Percentiles rank a stretch among this genome's conserved stretches.
Evolutionary conservation across 2,888 invertebrate genomes (phyloP).

Genomic region (Amphipyra tragopoginis): DNA sequence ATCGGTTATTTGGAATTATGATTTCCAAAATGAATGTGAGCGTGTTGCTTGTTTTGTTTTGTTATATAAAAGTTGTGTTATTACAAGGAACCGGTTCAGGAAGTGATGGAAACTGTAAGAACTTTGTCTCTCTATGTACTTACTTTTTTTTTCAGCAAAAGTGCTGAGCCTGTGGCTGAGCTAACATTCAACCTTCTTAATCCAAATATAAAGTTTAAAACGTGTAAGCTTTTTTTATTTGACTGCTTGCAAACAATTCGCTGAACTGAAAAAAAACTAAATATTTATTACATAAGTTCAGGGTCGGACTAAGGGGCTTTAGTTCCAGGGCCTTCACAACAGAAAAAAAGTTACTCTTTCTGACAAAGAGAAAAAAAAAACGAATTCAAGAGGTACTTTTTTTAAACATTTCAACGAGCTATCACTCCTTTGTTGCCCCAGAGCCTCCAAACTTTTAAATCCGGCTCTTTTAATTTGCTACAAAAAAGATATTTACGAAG

Average conservation of each 20-base stretch:
- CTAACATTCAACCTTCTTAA: constrained; percentile 35
- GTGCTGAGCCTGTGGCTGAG: constrained; percentile 17
- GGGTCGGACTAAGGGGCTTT: no score
- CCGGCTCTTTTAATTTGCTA: no score
- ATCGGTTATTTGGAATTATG: constrained; percentile 14
- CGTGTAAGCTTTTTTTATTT: neutral
- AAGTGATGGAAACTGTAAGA: constrained; percentile 80
- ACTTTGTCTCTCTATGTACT: constrained; percentile 12
- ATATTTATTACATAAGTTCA: neutral
- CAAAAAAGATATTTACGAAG: neutral
- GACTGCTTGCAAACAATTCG: neutral
- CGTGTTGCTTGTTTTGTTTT: constrained; percentile 69
- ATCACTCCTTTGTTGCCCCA: no score
- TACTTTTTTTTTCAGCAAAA: constrained; percentile 21
- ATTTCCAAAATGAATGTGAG: constrained; percentile 66
- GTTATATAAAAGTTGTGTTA: constrained; percentile 68
- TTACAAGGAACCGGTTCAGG: constrained; percentile 79
- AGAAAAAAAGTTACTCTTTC: no score
- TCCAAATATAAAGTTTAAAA: neutral
- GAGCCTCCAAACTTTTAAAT: no score
- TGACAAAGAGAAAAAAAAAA: no score
- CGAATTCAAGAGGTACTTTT: no score
- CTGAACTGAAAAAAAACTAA: neutral
- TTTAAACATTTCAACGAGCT: no score
- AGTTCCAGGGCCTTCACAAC: no score